Conservation (phyloP, 2,797 vertebrate genomes). For the Pseudomugil tenellus region DNA sequence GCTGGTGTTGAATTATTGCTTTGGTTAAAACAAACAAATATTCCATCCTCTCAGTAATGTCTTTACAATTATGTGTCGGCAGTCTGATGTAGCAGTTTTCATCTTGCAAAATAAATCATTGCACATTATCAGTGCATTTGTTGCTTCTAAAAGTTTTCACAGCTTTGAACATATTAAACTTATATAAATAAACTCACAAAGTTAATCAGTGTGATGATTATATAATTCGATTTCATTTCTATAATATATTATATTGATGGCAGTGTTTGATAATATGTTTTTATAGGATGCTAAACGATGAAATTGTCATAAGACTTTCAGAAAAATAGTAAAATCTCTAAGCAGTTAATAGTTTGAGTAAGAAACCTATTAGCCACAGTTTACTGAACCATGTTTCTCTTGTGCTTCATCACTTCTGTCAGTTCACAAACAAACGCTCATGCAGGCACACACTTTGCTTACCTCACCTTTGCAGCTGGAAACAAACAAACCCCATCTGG, state of each 20-base stretch:
- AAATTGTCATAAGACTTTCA: neutral
- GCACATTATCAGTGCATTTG: neutral
- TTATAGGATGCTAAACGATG: neutral
- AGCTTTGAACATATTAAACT: neutral
- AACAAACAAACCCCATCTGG: slow-evolving; percentile 77
- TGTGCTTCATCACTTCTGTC: neutral
- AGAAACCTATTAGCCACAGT: neutral
- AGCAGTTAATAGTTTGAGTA: neutral
- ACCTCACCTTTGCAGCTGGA: slow-evolving; percentile 58
- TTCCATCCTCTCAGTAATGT: slow-evolving; percentile 5
- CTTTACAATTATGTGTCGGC: neutral
- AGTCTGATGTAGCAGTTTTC: neutral
- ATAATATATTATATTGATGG: neutral
- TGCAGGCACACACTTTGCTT: slow-evolving; percentile 19
- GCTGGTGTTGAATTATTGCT: slow-evolving; percentile 6
- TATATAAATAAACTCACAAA: neutral
- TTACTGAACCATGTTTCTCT: neutral
- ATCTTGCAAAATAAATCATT: neutral
- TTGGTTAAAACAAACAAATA: slow-evolving; percentile 12
- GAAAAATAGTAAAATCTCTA: neutral
- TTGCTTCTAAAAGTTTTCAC: too few relatives aligned
- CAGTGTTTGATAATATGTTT: neutral
- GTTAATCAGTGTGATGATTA: neutral
- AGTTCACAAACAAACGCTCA: slow-evolving; percentile 9
- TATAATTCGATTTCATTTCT: neutral